A percentile compares a stretch with the other conserved stretches of the same genome.
Evolutionary conservation across 2,888 invertebrate genomes (phyloP).

Genomic region (Spilosoma lubricipeda): DNA sequence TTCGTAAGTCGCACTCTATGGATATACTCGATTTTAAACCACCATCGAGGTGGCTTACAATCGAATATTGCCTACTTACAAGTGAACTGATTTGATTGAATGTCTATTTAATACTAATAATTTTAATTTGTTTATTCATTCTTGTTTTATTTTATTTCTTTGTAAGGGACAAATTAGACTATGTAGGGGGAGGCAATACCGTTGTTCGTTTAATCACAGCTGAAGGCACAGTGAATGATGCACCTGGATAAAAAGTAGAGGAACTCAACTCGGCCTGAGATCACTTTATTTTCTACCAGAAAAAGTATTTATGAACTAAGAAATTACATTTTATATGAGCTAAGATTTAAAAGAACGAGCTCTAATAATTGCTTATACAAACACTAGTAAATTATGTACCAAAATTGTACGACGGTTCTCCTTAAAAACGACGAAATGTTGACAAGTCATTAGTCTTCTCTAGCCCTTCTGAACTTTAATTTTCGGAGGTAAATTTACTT

Average conservation of each 20-base stretch:
- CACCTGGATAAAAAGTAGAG: too few relatives aligned
- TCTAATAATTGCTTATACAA: too few relatives aligned
- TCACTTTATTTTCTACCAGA: too few relatives aligned
- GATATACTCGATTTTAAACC: background rate
- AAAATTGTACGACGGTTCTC: background rate
- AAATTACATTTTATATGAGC: too few relatives aligned
- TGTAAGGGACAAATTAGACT: background rate
- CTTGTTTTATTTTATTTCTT: background rate
- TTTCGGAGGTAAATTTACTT: background rate
- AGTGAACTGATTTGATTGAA: background rate
- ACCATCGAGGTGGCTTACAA: too few relatives aligned
- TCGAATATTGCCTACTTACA: background rate
- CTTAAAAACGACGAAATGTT: slow-evolving; percentile 25
- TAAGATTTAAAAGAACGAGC: too few relatives aligned
- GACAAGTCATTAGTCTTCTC: slow-evolving; percentile 18
- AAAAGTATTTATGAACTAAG: too few relatives aligned
- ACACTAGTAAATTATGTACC: too few relatives aligned
- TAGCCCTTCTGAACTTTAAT: slow-evolving; percentile 17
- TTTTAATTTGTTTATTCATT: background rate
- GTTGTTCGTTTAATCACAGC: background rate
- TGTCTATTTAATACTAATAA: too few relatives aligned
- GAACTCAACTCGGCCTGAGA: too few relatives aligned
- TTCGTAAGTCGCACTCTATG: too few relatives aligned
- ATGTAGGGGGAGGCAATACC: background rate
- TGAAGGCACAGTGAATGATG: background rate